Evolutionary conservation across 1,140 invertebrate genomes (phyloP).

Genomic region (Sitophilus oryzae): DNA sequence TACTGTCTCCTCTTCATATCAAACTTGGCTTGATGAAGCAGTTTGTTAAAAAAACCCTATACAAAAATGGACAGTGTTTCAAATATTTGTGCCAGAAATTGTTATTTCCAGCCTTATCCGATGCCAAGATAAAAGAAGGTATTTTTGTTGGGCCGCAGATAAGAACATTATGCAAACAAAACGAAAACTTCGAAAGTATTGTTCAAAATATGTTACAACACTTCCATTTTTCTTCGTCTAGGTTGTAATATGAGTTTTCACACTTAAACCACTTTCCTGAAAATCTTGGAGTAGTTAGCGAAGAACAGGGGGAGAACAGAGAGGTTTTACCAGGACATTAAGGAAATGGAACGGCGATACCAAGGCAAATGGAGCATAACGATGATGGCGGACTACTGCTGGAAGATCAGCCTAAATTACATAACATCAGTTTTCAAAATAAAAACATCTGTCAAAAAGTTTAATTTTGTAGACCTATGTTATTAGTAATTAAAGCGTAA

Average conservation of each 20-base stretch:
- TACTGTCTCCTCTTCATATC: constrained; percentile 7
- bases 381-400: constrained; percentile 10
- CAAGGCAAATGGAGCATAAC: constrained; percentile 2
- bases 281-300: constrained; percentile 2
- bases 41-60: neutral
- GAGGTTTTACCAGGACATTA: too few species aligned
- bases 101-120: constrained; percentile 2
- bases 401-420: too few species aligned
- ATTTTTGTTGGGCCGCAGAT: constrained; percentile 7
- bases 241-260: neutral
- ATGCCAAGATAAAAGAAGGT: neutral
- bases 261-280: constrained; percentile 5
- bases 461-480: too few species aligned
- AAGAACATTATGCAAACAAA: constrained; percentile 8
- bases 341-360: constrained; percentile 12
- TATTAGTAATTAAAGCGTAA: too few species aligned
- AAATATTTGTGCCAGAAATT: constrained; percentile 9
- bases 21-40: too few species aligned
- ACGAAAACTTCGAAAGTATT: constrained; percentile 4
- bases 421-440: too few species aligned
- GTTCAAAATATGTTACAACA: constrained; percentile 3
- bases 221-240: neutral
- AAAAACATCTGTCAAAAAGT: too few species aligned
- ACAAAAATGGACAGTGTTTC: constrained; percentile 1
- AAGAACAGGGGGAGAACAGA: constrained; percentile 3